Base-by-base conservation (phyloP, 2,888 invertebrate genomes). In the Drosophila subquinaria region DNA sequence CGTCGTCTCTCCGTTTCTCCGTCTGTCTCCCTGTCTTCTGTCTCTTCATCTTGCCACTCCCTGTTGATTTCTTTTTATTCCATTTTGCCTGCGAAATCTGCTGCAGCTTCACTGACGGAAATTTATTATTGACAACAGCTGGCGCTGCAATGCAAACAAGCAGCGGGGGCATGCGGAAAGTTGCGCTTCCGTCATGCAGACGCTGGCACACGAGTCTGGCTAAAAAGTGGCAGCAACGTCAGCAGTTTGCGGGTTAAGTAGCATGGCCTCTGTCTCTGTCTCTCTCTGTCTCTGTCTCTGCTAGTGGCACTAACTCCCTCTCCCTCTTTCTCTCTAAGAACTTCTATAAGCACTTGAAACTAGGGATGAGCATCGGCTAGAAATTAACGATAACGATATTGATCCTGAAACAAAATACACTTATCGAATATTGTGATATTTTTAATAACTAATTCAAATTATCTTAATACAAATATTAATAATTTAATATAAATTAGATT, bases 71-170 rank as follows among this genome's bases (percentile, higher is more conserved):
- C n/a, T 35, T 35, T 17, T 69, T 64, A 36, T 45, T 51, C 11
- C 45, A 8, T 23, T n/a, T 51, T 57, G 48, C 64, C 68, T 70
- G 82, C 78, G 23, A 85, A 90, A 90, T 90, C 88, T 90, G 83
- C 82, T 81, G 81, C 83, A 83, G 90, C 84, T 59, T 59, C 57
- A 89, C 79, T 81, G 82, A 74, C 89, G 90, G 90, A 91, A 91
- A 91, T 90, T 90, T 88, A 89, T 89, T 89, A 90, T 87, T 89
- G 90, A 80, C 89, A 88, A 81, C 81, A 83, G 85, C 90, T 88
- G 86, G 88, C 86, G 89, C 74, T 85, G 88, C 88, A 85, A 89
- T 79, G 82, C 88, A 86, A 86, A 82, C 89, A 88, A 88, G 73
- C 78, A 59, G 55, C 63, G 47, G 51, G 11, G 15, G 43, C 15